Base-by-base conservation (phyloP, 2,797 vertebrate genomes). In the Crocodylus rhombifer region DNA sequence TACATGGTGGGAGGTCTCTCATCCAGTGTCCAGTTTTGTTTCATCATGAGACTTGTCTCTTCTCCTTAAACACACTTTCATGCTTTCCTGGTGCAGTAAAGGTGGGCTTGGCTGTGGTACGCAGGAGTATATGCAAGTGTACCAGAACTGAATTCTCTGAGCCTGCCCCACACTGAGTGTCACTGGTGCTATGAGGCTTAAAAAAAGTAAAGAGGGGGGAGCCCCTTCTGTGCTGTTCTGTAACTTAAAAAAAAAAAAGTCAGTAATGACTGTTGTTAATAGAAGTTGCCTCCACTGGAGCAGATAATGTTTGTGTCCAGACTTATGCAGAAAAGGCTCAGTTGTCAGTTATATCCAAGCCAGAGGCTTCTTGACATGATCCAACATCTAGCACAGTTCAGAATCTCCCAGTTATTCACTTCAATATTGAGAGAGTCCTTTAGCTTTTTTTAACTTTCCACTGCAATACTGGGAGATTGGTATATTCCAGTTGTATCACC, bases 1-100 rank as follows among this genome's bases (percentile, higher is more conserved):
- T 20, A 4, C 2, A 5, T 42, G 36, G 56, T 13, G 26, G 1
- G 1, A 55, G 7, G 5, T 1, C 75, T 89, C 7, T 14, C 64
- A 77, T 67, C 82, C n/a, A 10, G 26, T n/a, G 77, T 17, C 3
- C 30, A 67, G 1, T 80, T 88, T 14, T 75, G 17, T 10, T 69
- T 60, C 82, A 36, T 30, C 25, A 61, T 77, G 58, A 42, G 15
- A 6, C 83, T 36, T 51, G 8, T 33, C 89, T 73, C 51, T 73
- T 73, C 69, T 71, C 36, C 36, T 73, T 15, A 42, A 26, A 13
- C 51, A 73, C 42, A 7, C 14, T 33, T 33, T 21, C 7, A 2
- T 71, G 67, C 33, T 71, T 14, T 71, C 13, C 21, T 71, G 33
- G 12, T 14, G 42, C 67, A 20, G 6, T 23, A 71, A 71, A 13